A percentile compares a stretch with the other conserved stretches of the same genome.
Evolutionary conservation across 2,797 vertebrate genomes (phyloP).

Genomic region (Alectoris magna): DNA sequence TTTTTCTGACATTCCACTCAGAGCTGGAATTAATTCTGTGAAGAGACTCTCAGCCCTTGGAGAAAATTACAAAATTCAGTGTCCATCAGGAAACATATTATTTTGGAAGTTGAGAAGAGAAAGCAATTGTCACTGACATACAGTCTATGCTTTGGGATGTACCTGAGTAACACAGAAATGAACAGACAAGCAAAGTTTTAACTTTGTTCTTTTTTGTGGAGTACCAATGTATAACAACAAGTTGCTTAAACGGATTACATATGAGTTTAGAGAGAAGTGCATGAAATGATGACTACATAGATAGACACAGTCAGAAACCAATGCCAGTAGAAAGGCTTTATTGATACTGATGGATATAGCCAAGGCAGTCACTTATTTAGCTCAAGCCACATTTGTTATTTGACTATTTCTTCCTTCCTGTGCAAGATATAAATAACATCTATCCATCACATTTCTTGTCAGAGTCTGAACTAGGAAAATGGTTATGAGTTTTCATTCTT

Average conservation of each 20-base stretch:
- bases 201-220: background rate
- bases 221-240: background rate
- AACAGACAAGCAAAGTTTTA: background rate
- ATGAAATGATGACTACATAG: background rate
- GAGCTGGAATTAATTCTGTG: background rate
- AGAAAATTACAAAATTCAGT: background rate
- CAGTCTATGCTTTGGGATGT: background rate
- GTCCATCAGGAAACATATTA: background rate
- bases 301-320: background rate
- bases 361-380: background rate
- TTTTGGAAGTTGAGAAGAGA: background rate
- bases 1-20: background rate
- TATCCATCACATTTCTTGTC: background rate
- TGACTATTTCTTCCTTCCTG: background rate
- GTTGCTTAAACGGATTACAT: background rate
- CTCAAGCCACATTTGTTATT: background rate
- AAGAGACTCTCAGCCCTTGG: background rate
- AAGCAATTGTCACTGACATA: background rate
- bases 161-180: background rate
- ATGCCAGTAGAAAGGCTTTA: background rate
- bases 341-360: background rate
- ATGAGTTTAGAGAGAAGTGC: background rate
- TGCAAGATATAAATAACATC: background rate
- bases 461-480: background rate
- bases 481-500: background rate